Evolutionary conservation across 2,888 invertebrate genomes (phyloP), one percentile per base, ranked within the genome.

Genomic region (Eupithecia inturbata): DNA sequence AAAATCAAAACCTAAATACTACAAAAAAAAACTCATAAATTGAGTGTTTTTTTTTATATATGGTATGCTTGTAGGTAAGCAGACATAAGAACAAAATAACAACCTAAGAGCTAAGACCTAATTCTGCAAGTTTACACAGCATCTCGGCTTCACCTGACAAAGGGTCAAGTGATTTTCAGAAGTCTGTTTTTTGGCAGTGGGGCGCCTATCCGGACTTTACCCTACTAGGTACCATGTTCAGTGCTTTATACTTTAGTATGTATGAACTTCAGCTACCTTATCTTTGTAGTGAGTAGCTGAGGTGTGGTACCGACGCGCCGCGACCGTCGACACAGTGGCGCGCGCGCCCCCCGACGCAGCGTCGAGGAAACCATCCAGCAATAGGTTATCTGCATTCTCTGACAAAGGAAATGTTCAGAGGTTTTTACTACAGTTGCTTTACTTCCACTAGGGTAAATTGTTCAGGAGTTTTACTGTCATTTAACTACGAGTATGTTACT

Each of bases 331-430:
- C 33, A 88, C 83, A 7, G 85, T 82, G 7, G 74, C 75, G 45
- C 77, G 79, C 76, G 88, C 88, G 1, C 82, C 85, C 22, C 82
- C 85, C 36, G 86, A 84, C 36, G 89, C 87, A 74, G 90, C 90
- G 81, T 95, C 95, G 81, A 95, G 87, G 88, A 95, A 95, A 74
- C 95, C 95, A 80, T 95, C 95, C 88, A 93, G 80, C 77, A 95
- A 87, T 75, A 95, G 90, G 57, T 92, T 92, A 86, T 94, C 84
- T 68, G 84, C 90, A 79, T 95, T 94, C 85, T 93, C 95, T 95
- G 91, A 74, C 60, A 85, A 78, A 75, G 79, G 84, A 80, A 82
- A 2, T 45, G 31, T 5, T 45, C 14, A 45, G n/a, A 14, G 45
- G 49, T 31, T 19, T 19, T 62, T 31, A 31, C 31, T 31, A n/a